A percentile compares a stretch with the other conserved stretches of the same genome.
Conservation (phyloP, 2,888 invertebrate species). For the Cryptus viduatorius region DNA sequence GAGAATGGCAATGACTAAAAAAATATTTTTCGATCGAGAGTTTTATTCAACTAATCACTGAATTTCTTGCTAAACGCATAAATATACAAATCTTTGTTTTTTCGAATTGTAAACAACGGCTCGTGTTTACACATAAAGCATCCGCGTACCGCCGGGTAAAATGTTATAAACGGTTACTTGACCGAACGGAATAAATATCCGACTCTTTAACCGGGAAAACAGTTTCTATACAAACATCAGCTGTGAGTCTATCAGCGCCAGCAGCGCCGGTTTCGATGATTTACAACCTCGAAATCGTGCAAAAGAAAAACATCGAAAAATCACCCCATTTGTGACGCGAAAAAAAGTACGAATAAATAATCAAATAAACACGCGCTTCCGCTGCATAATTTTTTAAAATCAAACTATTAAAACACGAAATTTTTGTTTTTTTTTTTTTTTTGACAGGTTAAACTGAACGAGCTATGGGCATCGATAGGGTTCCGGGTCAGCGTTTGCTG, state of each 20-base stretch:
- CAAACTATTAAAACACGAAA: not conserved
- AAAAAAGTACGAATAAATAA: not conserved
- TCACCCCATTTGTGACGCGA: not conserved
- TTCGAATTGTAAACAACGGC: too few relatives aligned
- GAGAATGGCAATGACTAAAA: too few relatives aligned
- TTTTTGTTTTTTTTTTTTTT: not conserved
- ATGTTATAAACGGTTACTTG: not conserved
- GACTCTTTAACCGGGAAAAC: not conserved
- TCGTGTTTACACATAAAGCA: too few relatives aligned
- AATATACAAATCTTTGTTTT: too few relatives aligned
- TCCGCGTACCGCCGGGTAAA: too few relatives aligned
- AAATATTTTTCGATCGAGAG: too few relatives aligned
- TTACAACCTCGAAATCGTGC: not conserved
- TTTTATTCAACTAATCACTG: too few relatives aligned
- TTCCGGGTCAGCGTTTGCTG: conserved; percentile 77
- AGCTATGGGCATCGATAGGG: conserved; percentile 70
- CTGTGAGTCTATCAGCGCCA: not conserved
- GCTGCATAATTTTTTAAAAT: not conserved
- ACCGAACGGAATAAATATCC: not conserved
- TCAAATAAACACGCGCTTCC: not conserved
- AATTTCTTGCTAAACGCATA: too few relatives aligned
- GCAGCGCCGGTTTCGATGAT: not conserved
- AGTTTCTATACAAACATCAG: not conserved
- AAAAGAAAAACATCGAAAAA: not conserved
- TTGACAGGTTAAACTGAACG: not conserved